Base-by-base conservation (phyloP, 2,113 vertebrate species). In the Catharus fuscescens region DNA sequence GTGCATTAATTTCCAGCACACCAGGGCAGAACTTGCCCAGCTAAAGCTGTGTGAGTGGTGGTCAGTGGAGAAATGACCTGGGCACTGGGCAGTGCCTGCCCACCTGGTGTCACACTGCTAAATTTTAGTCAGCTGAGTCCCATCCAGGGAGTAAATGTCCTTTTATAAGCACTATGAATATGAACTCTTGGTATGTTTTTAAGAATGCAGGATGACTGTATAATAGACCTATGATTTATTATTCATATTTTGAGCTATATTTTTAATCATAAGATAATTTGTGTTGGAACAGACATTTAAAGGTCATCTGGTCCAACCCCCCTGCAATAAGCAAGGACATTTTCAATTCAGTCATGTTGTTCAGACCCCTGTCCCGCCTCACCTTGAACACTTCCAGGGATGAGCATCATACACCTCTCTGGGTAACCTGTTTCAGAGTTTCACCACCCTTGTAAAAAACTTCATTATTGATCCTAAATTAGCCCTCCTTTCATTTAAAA, bases 1-100 rank as follows among this genome's bases (percentile, higher is more conserved):
- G 16, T 34, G 26, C 2, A 0, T 29, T 32, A 23, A 17, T 54
- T 61, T 15, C 28, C 2, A 2, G 13, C 0, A 6, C 42, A 36
- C 6, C 28, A 47, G 24, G 31, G 36, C 42, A 74, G 45, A 47
- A 24, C 9, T 73, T 34, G 8, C 29, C 31, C n/a, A 7, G 0
- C 32, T 34, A 25, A 56, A 73, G 36, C 21, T 2, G 3, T 10
- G 4, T 56, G 23, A 56, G 5, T 57, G 36, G 40, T 6, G 5
- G 28, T 40, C 62, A 26, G 28, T 12, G 29, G 18, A 67, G 48
- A 48, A 50, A 16, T 13, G 6, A 29, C 14, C 59, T 38, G 40
- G 28, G 64, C 53, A 12, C 24, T 1, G 2, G 23, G 12, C 40
- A 69, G 19, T 48, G 29, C 48, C 16, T 34, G 26, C 25, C 47